A percentile compares a stretch with the other conserved stretches of the same genome.
phyloP scores from a whole-genome alignment of 2,888 invertebrate species.

The Mallateleia sp. region DNA sequence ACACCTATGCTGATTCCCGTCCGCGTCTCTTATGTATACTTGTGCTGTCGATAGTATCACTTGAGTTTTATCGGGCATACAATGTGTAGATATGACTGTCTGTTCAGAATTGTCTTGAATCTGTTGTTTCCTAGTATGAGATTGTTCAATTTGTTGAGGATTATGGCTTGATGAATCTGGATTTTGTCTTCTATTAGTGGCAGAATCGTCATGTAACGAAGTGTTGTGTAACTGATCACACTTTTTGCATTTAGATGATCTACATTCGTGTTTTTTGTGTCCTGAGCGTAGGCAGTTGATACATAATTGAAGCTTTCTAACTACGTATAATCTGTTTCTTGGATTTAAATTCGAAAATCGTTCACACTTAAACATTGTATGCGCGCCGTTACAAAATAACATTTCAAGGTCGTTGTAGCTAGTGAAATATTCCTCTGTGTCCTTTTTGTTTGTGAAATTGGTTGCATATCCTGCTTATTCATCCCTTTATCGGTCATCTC shows the following conservation, averaged over 20 bases:
- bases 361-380: slow-evolving; percentile 5
- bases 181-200: no score
- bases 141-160: no score
- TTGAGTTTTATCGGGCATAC: neutral
- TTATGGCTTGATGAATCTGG: no score
- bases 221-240: slow-evolving; percentile 18
- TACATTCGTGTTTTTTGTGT: slow-evolving; percentile 3
- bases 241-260: slow-evolving; percentile 39
- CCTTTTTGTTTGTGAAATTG: no score
- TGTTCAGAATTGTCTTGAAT: neutral
- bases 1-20: slow-evolving; percentile 21
- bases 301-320: neutral
- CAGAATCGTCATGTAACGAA: neutral
- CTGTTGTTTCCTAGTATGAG: no score
- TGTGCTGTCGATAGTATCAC: slow-evolving; percentile 18
- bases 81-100: slow-evolving; percentile 7
- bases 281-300: neutral
- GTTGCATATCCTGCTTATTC: no score
- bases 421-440: no score
- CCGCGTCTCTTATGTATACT: slow-evolving; percentile 2
- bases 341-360: neutral
- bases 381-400: neutral
- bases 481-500: slow-evolving; percentile 3
- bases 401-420: no score
- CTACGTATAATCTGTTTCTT: neutral